Percentiles rank a stretch among this genome's conserved stretches.
Conservation (phyloP, 1,140 invertebrate genomes). For the Antheraea pernyi region DNA sequence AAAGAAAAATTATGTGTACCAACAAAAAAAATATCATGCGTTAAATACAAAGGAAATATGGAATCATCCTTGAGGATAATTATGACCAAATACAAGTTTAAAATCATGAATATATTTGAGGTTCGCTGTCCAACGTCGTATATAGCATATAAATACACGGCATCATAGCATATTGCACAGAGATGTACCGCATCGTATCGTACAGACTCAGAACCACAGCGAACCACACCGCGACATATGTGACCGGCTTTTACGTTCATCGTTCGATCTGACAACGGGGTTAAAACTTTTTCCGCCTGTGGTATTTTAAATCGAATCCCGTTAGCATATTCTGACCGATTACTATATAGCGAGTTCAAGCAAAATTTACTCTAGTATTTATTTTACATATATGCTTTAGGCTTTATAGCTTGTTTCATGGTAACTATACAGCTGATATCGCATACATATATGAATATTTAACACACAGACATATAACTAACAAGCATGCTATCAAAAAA, state of each 20-base stretch:
- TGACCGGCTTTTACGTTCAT: slow-evolving; percentile 30
- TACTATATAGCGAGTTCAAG: no score
- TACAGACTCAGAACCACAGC: background rate
- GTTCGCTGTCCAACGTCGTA: background rate
- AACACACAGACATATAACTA: no score
- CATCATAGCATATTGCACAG: background rate
- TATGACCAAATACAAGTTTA: background rate
- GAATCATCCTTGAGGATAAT: no score
- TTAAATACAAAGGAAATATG: no score
- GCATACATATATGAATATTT: no score
- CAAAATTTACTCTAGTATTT: no score
- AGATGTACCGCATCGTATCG: background rate
- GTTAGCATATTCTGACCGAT: background rate
- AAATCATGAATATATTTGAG: background rate
- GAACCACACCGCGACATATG: slow-evolving; percentile 42
- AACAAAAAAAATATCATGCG: no score
- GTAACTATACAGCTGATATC: no score
- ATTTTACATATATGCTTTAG: no score
- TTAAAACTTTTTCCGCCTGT: slow-evolving; percentile 68
- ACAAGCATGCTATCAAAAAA: no score
- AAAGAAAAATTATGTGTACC: no score
- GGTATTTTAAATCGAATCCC: slow-evolving; percentile 24
- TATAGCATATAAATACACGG: background rate
- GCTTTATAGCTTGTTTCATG: no score
- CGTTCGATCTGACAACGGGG: slow-evolving; percentile 54